phyloP scores from a whole-genome alignment of 2,113 vertebrate genomes.

The Anseranas semipalmata region DNA sequence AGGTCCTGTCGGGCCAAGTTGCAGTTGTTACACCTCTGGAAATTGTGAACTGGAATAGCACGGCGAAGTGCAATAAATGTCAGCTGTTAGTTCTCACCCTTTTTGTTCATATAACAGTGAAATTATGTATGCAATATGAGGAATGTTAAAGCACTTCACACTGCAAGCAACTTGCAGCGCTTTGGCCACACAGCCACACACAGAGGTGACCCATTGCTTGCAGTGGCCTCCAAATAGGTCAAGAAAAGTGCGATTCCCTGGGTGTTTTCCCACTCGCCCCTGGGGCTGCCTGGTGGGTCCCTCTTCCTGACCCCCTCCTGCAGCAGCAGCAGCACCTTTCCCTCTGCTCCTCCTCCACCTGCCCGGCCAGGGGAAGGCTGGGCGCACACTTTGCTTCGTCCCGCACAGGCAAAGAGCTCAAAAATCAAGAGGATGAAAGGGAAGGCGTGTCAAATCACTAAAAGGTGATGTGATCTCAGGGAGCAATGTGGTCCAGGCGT shows the following conservation, averaged over 20 bases:
- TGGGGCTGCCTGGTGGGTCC: rapidly evolving
- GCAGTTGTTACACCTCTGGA: background rate
- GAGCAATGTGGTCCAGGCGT: background rate
- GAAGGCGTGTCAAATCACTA: background rate
- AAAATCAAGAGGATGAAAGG: background rate
- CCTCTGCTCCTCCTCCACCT: background rate
- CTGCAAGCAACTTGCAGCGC: background rate
- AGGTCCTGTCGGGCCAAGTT: background rate
- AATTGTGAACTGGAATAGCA: background rate
- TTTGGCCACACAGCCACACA: background rate
- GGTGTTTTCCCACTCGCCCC: background rate
- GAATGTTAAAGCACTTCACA: background rate
- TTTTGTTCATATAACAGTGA: background rate
- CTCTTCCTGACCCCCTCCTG: background rate
- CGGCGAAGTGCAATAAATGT: background rate
- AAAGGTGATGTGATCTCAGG: background rate
- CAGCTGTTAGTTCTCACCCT: background rate
- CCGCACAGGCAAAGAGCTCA: background rate
- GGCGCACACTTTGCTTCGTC: rapidly evolving
- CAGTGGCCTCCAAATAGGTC: background rate
- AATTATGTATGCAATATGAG: background rate
- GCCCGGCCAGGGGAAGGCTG: background rate
- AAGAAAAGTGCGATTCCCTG: background rate
- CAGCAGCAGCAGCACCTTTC: background rate
- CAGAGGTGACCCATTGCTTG: background rate